These are phyloP conservation scores for Agrenia bidenticulata DNA, from an alignment of 2,888 invertebrate species.

Conservation along the genomic window DNA sequence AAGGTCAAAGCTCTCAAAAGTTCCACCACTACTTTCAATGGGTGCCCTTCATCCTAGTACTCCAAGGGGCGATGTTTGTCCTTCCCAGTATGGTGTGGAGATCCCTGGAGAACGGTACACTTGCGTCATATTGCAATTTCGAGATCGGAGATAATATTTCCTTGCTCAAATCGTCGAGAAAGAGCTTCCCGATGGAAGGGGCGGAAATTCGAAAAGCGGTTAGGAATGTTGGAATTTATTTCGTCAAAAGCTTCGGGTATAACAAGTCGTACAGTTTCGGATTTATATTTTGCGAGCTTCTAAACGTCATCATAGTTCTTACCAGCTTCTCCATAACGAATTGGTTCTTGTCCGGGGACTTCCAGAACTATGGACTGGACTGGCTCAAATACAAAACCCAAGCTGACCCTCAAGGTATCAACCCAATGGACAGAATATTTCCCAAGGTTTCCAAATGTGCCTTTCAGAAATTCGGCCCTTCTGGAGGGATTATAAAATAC, in stretches of 20 bases:
- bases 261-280: neutral
- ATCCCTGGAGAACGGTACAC: neutral
- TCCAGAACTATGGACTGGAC: conserved; percentile 8
- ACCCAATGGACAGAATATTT: conserved; percentile 8
- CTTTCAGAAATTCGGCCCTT: conserved; percentile 12
- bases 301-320: conserved; percentile 5
- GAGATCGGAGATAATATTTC: neutral
- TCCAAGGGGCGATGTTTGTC: neutral
- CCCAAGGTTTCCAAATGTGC: conserved; percentile 16
- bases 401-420: neutral
- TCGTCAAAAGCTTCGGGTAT: conserved; percentile 1
- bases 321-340: neutral
- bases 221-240: conserved; percentile 1
- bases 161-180: neutral
- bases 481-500: conserved; percentile 4
- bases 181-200: neutral
- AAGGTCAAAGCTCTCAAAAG: conserved; percentile 8
- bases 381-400: neutral
- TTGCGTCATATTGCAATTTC: neutral
- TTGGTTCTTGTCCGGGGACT: conserved; percentile 13
- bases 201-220: neutral
- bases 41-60: conserved; percentile 13
- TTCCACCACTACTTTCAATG: conserved; percentile 19
- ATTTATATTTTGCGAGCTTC: conserved; percentile 9
- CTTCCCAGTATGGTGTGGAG: conserved; percentile 4